phyloP scores from a whole-genome alignment of 2,888 invertebrate species.

The Amphimallon solstitiale region DNA sequence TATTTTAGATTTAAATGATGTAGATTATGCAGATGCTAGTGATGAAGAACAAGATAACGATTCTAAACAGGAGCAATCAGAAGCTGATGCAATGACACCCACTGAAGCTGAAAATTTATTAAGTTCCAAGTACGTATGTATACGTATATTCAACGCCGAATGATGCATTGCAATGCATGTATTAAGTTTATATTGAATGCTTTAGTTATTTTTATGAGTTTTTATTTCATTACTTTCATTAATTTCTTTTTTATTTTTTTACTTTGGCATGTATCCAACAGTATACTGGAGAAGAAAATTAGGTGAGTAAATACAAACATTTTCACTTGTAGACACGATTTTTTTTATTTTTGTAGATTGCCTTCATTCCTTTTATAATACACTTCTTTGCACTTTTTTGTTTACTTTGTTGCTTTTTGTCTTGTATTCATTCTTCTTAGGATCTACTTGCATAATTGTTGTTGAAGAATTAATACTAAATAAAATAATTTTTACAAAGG shows the following conservation, averaged over 20 bases:
- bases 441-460: too few relatives aligned
- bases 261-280: constrained; percentile 69
- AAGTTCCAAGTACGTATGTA: constrained; percentile 77
- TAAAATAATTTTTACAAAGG: too few relatives aligned
- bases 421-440: not conserved
- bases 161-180: constrained; percentile 31
- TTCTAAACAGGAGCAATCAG: constrained; percentile 57
- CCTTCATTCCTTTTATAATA: not conserved
- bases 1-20: constrained; percentile 67
- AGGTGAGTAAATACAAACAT: constrained; percentile 69
- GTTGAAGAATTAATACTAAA: too few relatives aligned
- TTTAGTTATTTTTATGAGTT: constrained; percentile 42
- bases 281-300: constrained; percentile 87
- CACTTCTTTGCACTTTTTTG: not conserved
- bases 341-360: constrained; percentile 9
- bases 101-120: constrained; percentile 89
- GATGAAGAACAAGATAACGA: constrained; percentile 59
- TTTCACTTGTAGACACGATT: constrained; percentile 12
- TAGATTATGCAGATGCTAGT: constrained; percentile 69
- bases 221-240: constrained; percentile 46
- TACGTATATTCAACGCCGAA: constrained; percentile 1
- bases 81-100: constrained; percentile 77
- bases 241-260: constrained; percentile 62
- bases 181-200: constrained; percentile 33
- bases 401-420: not conserved